Evolutionary conservation across 92 coral and sea anemone genomes (phyloP), one percentile per base, ranked within the genome.

Genomic region (Chrysogorgia sp.): DNA sequence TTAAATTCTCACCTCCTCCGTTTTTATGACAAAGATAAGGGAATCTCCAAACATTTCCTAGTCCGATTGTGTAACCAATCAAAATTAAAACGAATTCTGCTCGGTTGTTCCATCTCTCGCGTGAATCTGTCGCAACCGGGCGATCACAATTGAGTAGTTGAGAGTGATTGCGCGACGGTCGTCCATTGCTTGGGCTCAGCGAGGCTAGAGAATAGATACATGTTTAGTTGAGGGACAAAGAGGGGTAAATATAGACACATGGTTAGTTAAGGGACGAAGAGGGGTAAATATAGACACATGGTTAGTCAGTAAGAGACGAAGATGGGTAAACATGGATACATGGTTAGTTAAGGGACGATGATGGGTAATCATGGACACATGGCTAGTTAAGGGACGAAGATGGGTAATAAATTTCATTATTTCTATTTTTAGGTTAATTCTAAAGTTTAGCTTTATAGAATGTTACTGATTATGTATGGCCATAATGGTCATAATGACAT

Each of bases 1-100:
- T 15, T 20, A 24, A 34, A 14, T 17, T 23, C 97, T 67, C 66
- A 96, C 99, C 99, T 92, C 99, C 99, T 33, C 99, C 99, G 75
- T 96, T 96, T 65, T 92, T 92, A 71, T 96, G 97, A 74, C 99
- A 96, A 64, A 96, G 75, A 20, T 83, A 86, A 17, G 99, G 99
- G 63, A 96, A 96, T 40, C 87, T 76, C 99, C 99, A 96, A 0
- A 96, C 99, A 69, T 96, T 96, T 0, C 99, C 99, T 22, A 96
- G 89, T 2, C 99, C 99, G 65, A 96, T 63, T 6, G 99, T 96
- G 63, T 96, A 96, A 3, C 99, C 99, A 69, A 96, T 84, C 69
- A 96, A 79, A 41, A 90, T 92, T 35, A 96, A 64, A 32, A 96
- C 75, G 71, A 96, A 96, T 75, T 96, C 99, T 1, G 99, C 90